A percentile compares a stretch with the other conserved stretches of the same genome.
Evolutionary conservation across 1,140 invertebrate genomes (phyloP).

Genomic region (Antheraea pernyi): DNA sequence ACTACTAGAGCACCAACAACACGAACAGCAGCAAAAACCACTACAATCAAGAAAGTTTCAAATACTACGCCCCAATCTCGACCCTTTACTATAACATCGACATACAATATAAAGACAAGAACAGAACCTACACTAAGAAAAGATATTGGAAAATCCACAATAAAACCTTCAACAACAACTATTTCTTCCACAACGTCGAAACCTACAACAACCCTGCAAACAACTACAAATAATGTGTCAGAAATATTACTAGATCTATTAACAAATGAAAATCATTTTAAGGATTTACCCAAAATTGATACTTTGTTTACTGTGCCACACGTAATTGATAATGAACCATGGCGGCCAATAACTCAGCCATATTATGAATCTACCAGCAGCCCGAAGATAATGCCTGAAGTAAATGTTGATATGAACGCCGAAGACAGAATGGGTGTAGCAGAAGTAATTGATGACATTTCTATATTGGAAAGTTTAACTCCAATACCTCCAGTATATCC

Average conservation of each 20-base stretch:
- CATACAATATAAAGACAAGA: slow-evolving; percentile 67
- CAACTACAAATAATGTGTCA: slow-evolving; percentile 66
- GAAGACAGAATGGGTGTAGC: slow-evolving; percentile 74
- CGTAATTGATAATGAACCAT: slow-evolving; percentile 78
- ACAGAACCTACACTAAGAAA: slow-evolving; percentile 51
- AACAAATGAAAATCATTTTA: slow-evolving; percentile 70
- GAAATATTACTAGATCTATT: slow-evolving; percentile 63
- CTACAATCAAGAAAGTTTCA: slow-evolving; percentile 45
- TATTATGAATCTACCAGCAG: slow-evolving; percentile 65
- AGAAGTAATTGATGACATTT: slow-evolving; percentile 74
- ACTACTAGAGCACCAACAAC: slow-evolving; percentile 60
- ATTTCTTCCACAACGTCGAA: slow-evolving; percentile 40
- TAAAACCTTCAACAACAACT: slow-evolving; percentile 42
- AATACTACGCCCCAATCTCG: slow-evolving; percentile 51
- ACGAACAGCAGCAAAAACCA: slow-evolving; percentile 61
- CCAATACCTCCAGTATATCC: slow-evolving; percentile 52
- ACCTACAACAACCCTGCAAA: slow-evolving; percentile 38
- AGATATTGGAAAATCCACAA: slow-evolving; percentile 72
- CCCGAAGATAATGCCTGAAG: slow-evolving; percentile 35
- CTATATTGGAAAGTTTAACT: slow-evolving; percentile 64
- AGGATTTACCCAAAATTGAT: slow-evolving; percentile 77
- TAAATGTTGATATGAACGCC: slow-evolving; percentile 46
- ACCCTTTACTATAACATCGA: slow-evolving; percentile 74
- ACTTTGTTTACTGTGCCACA: slow-evolving; percentile 74
- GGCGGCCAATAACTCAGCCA: slow-evolving; percentile 78